Evolutionary conservation across 2,113 vertebrate genomes (phyloP).

Genomic region (Muntiacus muntjak): DNA sequence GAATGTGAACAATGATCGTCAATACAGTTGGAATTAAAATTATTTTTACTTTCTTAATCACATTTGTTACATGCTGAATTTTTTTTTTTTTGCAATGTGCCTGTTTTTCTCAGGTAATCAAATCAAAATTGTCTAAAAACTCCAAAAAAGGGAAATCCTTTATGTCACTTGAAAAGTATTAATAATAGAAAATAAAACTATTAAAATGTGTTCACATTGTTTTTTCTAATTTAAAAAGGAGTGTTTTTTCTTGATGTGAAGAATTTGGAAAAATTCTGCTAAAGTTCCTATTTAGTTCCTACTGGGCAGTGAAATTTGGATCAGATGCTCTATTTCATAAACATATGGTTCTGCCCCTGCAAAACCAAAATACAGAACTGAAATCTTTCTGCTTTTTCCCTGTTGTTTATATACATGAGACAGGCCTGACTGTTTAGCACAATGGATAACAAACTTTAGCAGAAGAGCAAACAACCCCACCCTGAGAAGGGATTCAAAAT

Average conservation of each 20-base stretch:
- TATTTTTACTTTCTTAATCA: constrained; percentile 14
- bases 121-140: background rate
- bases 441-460: background rate
- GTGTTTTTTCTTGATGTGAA: constrained; percentile 32
- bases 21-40: background rate
- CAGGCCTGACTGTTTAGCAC: background rate
- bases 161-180: background rate
- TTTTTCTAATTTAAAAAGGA: constrained; percentile 28
- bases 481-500: background rate
- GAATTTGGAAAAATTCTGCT: constrained; percentile 54
- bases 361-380: constrained; percentile 46
- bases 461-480: background rate
- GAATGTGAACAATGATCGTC: background rate
- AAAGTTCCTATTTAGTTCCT: background rate
- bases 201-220: background rate
- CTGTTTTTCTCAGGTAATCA: constrained; percentile 6
- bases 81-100: background rate
- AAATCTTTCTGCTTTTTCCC: constrained; percentile 18
- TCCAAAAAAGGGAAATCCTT: background rate
- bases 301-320: background rate
- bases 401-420: background rate
- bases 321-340: constrained; percentile 58
- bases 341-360: constrained; percentile 28
- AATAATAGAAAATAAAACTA: constrained; percentile 27
- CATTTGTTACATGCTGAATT: background rate